These are phyloP conservation scores for Lanius collurio DNA, from an alignment of 2,113 vertebrate genomes.

Conservation along the genomic window DNA sequence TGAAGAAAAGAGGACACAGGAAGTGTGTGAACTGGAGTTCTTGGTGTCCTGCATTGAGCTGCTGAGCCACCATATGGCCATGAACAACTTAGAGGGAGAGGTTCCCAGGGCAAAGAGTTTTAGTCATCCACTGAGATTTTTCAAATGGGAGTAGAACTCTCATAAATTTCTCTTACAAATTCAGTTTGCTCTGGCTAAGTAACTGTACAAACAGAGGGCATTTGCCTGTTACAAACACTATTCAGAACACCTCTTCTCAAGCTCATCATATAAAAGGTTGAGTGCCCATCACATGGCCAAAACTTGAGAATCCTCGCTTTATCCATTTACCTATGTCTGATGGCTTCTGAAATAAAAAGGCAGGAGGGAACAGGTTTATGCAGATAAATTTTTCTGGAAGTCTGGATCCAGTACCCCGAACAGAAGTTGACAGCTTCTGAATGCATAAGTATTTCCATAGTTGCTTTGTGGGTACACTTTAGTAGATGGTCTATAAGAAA, in stretches of 20 bases:
- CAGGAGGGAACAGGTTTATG: neutral
- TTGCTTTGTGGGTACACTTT: neutral
- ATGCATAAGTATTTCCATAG: neutral
- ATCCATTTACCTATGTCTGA: neutral
- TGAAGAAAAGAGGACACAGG: neutral
- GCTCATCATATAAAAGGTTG: neutral
- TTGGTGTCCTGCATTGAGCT: neutral
- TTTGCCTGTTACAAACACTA: neutral
- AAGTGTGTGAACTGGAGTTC: neutral
- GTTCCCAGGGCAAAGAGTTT: neutral
- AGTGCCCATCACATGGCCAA: rapidly evolving
- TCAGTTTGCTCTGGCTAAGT: neutral
- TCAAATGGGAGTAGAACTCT: neutral
- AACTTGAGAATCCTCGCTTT: neutral
- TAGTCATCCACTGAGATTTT: neutral
- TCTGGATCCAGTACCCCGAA: neutral
- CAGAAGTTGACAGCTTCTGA: neutral
- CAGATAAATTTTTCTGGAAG: neutral
- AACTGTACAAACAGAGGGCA: neutral
- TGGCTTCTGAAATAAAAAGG: neutral
- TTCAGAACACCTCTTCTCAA: neutral
- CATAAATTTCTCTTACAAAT: neutral
- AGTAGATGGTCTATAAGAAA: neutral
- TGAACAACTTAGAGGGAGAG: neutral
- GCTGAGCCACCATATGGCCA: neutral